Conservation (phyloP, 2,888 invertebrate genomes). For the Aradus depressus region DNA sequence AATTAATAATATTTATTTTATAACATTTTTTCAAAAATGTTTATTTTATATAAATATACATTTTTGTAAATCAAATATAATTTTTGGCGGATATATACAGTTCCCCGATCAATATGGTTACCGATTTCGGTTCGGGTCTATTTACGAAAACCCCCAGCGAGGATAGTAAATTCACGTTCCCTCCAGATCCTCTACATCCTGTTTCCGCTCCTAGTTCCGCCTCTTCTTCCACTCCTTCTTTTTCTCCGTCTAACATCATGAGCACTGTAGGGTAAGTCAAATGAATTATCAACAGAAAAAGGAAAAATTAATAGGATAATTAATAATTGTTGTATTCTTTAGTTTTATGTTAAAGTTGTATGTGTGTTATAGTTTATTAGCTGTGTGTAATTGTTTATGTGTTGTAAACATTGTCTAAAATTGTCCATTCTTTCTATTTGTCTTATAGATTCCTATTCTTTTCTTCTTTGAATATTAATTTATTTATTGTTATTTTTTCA, state of each 20-base stretch:
- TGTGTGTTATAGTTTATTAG: no score
- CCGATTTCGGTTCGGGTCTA: conserved; percentile 88
- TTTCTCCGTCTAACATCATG: conserved; percentile 33
- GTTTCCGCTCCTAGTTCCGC: conserved; percentile 42
- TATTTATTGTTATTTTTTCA: no score
- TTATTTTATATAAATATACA: background rate
- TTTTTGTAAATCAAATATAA: background rate
- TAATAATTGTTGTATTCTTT: no score
- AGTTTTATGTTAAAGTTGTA: no score
- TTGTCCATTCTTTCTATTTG: no score
- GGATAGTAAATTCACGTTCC: conserved; percentile 58
- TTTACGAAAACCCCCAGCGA: conserved; percentile 84
- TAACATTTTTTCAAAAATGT: background rate
- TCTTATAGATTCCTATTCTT: no score
- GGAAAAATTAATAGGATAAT: no score
- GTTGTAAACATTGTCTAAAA: no score
- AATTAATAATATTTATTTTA: background rate
- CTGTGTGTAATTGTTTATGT: no score
- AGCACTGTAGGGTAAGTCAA: conserved; percentile 35
- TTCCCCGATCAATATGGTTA: conserved; percentile 87
- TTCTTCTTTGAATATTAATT: no score
- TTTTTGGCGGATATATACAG: conserved; percentile 39
- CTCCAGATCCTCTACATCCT: conserved; percentile 45
- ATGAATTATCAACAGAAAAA: background rate
- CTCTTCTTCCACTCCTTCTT: conserved; percentile 31